These are phyloP conservation scores for Chitala chitala DNA, from an alignment of 2,113 vertebrate species.

Conservation along the genomic window DNA sequence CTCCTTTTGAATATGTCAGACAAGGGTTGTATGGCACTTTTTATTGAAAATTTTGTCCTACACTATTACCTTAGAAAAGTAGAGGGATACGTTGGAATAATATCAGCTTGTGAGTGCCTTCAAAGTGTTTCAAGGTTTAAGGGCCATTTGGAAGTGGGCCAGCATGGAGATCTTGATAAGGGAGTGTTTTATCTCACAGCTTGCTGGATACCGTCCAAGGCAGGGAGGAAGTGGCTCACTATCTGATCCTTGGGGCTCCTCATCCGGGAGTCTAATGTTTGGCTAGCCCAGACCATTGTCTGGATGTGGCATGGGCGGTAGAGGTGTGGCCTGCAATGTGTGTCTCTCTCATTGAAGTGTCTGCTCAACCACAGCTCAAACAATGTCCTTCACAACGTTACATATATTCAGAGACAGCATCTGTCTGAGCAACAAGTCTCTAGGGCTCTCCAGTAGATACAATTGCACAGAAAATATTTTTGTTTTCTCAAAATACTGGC, in stretches of 20 bases:
- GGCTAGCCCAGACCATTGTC: not conserved
- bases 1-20: no score
- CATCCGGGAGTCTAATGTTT: not conserved
- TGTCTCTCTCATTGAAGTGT: not conserved
- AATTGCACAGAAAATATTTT: no score
- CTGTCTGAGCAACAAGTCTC: no score
- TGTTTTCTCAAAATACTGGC: not conserved
- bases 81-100: not conserved
- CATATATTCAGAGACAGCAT: not conserved
- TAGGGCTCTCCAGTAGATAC: no score
- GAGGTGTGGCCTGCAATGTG: not conserved
- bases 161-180: constrained; percentile 11
- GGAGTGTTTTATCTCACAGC: not conserved
- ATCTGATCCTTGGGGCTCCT: not conserved
- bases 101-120: not conserved
- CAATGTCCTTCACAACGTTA: not conserved
- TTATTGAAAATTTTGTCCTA: not conserved
- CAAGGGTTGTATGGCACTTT: not conserved
- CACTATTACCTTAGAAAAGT: not conserved
- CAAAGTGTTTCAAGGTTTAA: not conserved
- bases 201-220: constrained; percentile 8
- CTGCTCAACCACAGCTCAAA: not conserved
- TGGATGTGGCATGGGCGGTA: not conserved
- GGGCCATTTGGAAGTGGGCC: not conserved
- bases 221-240: not conserved